Percentiles rank a stretch among this genome's conserved stretches.
Conservation (phyloP, 2,797 vertebrate species). For the Graptemys geographica region DNA sequence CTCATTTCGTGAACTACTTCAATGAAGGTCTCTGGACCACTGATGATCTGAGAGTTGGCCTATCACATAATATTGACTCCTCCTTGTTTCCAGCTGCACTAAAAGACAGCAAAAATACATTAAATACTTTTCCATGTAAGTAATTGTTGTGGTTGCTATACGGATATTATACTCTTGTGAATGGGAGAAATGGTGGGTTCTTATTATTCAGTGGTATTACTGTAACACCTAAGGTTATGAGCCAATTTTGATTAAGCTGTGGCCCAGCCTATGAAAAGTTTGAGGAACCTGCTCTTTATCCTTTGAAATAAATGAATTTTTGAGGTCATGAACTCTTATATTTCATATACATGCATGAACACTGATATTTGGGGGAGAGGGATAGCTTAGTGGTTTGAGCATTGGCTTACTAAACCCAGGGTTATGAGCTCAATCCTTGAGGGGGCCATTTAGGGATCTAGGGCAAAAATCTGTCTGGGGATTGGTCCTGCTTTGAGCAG, state of each 20-base stretch:
- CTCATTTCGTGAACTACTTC: background rate
- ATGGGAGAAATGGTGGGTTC: background rate
- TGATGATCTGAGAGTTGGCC: background rate
- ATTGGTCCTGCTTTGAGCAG: too few relatives aligned
- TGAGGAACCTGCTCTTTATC: constrained; percentile 9
- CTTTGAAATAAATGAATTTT: constrained; percentile 18
- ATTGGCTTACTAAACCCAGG: too few relatives aligned
- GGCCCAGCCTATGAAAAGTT: background rate
- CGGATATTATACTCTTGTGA: background rate
- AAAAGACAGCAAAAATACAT: background rate
- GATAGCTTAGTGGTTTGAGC: too few relatives aligned
- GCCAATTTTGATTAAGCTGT: background rate
- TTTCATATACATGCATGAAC: background rate
- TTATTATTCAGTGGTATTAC: too few relatives aligned
- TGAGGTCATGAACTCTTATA: background rate
- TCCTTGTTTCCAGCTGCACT: background rate
- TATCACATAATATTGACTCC: background rate
- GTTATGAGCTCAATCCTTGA: too few relatives aligned
- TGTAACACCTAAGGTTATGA: background rate
- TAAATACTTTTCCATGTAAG: background rate
- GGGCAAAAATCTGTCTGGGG: too few relatives aligned
- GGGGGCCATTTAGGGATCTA: too few relatives aligned
- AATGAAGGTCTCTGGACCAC: background rate
- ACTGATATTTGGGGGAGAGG: too few relatives aligned
- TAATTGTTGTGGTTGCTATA: background rate